Base-by-base conservation (phyloP, 92 coral and sea anemone species). In the Micromussa lordhowensis region DNA sequence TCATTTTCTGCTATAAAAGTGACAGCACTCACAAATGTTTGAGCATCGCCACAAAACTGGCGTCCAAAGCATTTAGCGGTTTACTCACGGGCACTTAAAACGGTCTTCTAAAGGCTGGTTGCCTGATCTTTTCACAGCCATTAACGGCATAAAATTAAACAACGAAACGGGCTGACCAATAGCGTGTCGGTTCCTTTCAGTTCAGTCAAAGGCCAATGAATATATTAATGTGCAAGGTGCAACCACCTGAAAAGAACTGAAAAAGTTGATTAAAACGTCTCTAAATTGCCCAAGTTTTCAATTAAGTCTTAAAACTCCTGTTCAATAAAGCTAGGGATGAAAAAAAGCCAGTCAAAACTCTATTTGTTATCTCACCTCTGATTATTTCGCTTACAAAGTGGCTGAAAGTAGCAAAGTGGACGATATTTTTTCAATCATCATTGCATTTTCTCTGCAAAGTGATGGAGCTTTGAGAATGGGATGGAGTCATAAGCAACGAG, bases 161-260 rank as follows among this genome's bases (percentile, higher is more conserved):
- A 59, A 13, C 32, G 84, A 44, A 28, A 38, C 28, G 26, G 5
- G 14, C 48, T 80, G 69, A 57, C 82, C 82, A 79, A 79, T 79
- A 29, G 82, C 66, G n/a, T 14, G 82, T 53, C 64, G 61, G 36
- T 2, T 55, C 35, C 40, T 26, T n/a, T 19, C n/a, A n/a, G n/a
- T n/a, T n/a, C n/a, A n/a, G n/a, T 75, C 54, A 75, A 75, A 38
- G n/a, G 78, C 24, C 77, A 31, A 82, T 82, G 85, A 82, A 82
- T 82, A 64, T 64, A 64, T 82, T 82, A 66, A 82, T 82, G 68
- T 81, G 58, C 75, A 58, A 58, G 49, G 83, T 79, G 51, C 32
- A 11, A 79, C 85, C 85, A 82, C 85, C 85, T 82, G 85, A 40
- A 82, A 81, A 6, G 13, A 2, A 61, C 29, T 17, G 12, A 71